A percentile compares a stretch with the other conserved stretches of the same genome.
phyloP scores from a whole-genome alignment of 2,797 vertebrate species.

The Alosa sapidissima region DNA sequence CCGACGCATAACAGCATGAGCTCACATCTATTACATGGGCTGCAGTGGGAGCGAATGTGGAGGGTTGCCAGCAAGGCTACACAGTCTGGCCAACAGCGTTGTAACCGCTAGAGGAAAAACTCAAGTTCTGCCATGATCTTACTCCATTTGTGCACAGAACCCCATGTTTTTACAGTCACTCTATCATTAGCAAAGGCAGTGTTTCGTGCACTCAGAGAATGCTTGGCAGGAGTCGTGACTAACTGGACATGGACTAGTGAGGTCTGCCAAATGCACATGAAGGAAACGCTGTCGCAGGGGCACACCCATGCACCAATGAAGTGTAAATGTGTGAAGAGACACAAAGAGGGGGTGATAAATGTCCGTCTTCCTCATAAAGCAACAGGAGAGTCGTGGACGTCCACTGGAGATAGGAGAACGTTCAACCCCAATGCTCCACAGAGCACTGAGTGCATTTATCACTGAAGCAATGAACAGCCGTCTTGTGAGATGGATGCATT shows the following conservation, averaged over 20 bases:
- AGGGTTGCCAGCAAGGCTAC: not conserved
- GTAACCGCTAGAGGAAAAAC: not conserved
- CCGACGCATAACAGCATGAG: not conserved
- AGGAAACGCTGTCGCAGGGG: not conserved
- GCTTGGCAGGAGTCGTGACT: not conserved
- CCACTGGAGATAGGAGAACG: not conserved
- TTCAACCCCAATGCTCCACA: not conserved
- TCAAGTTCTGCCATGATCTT: not conserved
- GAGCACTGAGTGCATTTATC: not conserved
- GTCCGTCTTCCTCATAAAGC: not conserved
- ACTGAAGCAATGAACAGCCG: not conserved
- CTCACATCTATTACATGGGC: not conserved
- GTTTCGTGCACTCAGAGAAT: not conserved
- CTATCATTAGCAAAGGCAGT: not conserved
- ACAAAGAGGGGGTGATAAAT: constrained; percentile 19
- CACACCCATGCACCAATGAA: constrained; percentile 27
- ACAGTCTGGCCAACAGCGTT: not conserved
- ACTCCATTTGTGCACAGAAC: not conserved
- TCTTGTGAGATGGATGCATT: not conserved
- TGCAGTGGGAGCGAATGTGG: not conserved
- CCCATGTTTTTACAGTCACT: constrained; percentile 1
- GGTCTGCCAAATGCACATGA: not conserved
- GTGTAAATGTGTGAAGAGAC: constrained; percentile 36
- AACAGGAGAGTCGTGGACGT: not conserved
- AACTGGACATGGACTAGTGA: not conserved